Percentiles rank a stretch among this genome's conserved stretches.
Conservation (phyloP, 64 coral and sea anemone genomes). For the Montipora foliosa region DNA sequence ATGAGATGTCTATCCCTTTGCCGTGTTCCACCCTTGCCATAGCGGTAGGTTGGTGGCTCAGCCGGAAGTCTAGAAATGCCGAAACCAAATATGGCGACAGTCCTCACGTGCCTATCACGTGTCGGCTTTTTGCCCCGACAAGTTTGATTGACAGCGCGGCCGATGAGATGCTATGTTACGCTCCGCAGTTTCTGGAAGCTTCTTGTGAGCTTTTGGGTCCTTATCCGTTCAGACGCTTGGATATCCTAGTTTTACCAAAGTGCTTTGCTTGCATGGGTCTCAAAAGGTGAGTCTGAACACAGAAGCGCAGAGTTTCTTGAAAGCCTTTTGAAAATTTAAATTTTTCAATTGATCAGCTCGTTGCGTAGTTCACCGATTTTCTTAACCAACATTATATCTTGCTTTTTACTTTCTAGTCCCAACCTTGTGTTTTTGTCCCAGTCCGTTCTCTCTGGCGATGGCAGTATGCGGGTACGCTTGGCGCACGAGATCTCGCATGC, state of each 20-base stretch:
- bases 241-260: constrained; percentile 84
- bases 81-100: constrained; percentile 47
- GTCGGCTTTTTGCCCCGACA: constrained; percentile 81
- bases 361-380: background rate
- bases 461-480: constrained; percentile 84
- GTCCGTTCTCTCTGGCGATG: constrained; percentile 92
- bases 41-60: constrained; percentile 91
- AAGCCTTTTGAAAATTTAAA: background rate
- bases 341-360: background rate
- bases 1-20: constrained; percentile 87
- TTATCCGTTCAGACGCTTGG: constrained; percentile 91
- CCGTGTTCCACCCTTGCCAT: constrained; percentile 96
- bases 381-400: background rate
- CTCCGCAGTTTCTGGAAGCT: constrained; percentile 73
- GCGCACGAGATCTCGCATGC: constrained; percentile 98
- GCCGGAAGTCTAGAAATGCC: constrained; percentile 60
- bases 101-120: constrained; percentile 44
- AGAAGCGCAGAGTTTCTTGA: background rate
- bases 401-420: constrained; percentile 54
- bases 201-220: constrained; percentile 93
- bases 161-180: constrained; percentile 75
- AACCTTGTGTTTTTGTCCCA: constrained; percentile 97
- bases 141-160: constrained; percentile 89
- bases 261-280: constrained; percentile 99
- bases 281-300: constrained; percentile 68